Evolutionary conservation across 2,113 vertebrate species (phyloP).

Genomic region (Malaclemys terrapin): DNA sequence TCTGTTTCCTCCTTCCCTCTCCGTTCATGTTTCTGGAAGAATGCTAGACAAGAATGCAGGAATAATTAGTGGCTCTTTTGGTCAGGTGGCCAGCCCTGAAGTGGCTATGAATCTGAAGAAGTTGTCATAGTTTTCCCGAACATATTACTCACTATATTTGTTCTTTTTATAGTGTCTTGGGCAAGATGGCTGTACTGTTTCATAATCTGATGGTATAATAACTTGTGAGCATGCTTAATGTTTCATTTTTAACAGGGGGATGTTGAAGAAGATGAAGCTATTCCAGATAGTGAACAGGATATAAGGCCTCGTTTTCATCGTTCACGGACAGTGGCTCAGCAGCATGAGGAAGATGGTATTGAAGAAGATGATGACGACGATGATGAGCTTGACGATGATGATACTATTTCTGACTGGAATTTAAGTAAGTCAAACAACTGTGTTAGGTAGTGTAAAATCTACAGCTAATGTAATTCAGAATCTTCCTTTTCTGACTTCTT

Average conservation of each 20-base stretch:
- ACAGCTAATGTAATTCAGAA: not conserved
- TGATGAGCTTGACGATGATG: conserved; percentile 93
- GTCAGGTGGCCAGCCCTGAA: not conserved
- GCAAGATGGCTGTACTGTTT: not conserved
- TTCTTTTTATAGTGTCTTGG: not conserved
- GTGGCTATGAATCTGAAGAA: not conserved
- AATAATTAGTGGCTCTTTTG: not conserved
- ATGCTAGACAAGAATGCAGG: not conserved
- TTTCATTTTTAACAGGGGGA: conserved; percentile 85
- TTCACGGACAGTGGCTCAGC: conserved; percentile 94
- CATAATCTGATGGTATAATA: not conserved
- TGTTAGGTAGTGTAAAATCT: not conserved
- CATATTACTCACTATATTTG: not conserved
- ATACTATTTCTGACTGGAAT: conserved; percentile 98
- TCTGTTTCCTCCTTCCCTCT: not conserved
- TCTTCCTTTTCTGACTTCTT: not conserved
- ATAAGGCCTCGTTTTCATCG: conserved; percentile 96
- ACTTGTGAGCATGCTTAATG: not conserved
- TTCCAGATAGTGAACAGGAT: conserved; percentile 97
- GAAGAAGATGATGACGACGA: conserved; percentile 92
- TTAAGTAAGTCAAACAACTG: conserved; percentile 84
- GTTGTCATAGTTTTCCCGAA: not conserved
- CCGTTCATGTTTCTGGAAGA: not conserved
- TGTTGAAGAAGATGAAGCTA: conserved; percentile 95
- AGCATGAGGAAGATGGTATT: conserved; percentile 93